Conservation (phyloP, 2,797 vertebrate genomes). For the Pseudopleuronectes americanus region DNA sequence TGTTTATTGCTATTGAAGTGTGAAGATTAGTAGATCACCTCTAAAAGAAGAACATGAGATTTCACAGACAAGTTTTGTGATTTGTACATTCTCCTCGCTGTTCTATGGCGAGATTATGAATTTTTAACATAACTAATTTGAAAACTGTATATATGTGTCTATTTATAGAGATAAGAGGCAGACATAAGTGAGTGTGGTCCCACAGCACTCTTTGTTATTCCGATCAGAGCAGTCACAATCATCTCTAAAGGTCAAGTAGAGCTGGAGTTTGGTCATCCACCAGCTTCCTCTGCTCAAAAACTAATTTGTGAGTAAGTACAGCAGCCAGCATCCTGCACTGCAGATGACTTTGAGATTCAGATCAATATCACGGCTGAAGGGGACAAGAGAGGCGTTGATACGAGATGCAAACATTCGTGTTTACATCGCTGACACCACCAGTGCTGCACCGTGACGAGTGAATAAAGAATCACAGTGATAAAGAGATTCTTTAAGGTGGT, state of each 20-base stretch:
- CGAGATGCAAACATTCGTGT: slow-evolving; percentile 5
- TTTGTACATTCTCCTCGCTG: background rate
- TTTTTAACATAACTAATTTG: background rate
- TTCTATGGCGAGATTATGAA: background rate
- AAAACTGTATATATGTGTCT: background rate
- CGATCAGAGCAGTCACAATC: slow-evolving; percentile 42
- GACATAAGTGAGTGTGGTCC: slow-evolving; percentile 1
- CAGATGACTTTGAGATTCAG: slow-evolving; percentile 39
- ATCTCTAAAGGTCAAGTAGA: slow-evolving; percentile 67
- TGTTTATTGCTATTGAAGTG: background rate
- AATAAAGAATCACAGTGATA: slow-evolving; percentile 23
- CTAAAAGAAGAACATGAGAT: background rate
- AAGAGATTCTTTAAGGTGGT: background rate
- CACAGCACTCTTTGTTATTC: slow-evolving; percentile 47
- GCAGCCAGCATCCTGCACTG: slow-evolving; percentile 15
- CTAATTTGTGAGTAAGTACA: slow-evolving; percentile 61
- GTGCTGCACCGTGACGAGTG: slow-evolving; percentile 3
- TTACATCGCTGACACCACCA: slow-evolving; percentile 12
- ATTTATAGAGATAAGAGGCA: background rate
- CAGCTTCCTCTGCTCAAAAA: slow-evolving; percentile 52
- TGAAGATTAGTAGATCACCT: background rate
- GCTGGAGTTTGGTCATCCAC: slow-evolving; percentile 38
- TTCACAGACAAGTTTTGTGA: background rate
- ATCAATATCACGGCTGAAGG: slow-evolving; percentile 12
- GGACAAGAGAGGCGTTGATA: slow-evolving; percentile 26